Conservation (phyloP, 2,888 invertebrate genomes). For the Melieria crassipennis region DNA sequence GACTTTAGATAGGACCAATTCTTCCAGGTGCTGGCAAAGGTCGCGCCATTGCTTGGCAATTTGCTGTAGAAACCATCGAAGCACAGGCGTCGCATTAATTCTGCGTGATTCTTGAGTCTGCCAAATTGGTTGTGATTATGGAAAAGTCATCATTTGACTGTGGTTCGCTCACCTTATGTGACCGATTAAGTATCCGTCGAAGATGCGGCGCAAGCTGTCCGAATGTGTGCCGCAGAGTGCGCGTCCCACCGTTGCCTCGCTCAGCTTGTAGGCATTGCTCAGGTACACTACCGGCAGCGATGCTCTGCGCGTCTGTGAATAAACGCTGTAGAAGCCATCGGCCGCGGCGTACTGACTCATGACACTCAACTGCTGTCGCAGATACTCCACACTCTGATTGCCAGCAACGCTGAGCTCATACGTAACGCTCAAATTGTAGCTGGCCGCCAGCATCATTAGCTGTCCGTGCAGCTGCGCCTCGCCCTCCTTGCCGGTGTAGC, state of each 20-base stretch:
- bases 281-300: conserved; percentile 72
- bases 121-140: too few species aligned
- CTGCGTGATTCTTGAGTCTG: conserved; percentile 66
- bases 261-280: conserved; percentile 72
- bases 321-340: conserved; percentile 61
- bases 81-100: conserved; percentile 68
- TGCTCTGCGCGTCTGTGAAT: conserved; percentile 55
- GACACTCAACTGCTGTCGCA: conserved; percentile 66
- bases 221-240: conserved; percentile 51
- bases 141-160: neutral
- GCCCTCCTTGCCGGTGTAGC: conserved; percentile 62
- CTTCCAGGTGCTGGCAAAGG: conserved; percentile 73
- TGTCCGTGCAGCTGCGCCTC: conserved; percentile 61
- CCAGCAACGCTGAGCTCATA: conserved; percentile 72
- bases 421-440: conserved; percentile 68
- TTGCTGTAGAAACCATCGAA: conserved; percentile 75
- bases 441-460: conserved; percentile 66
- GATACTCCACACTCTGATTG: conserved; percentile 67
- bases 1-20: conserved; percentile 69
- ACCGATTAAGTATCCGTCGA: conserved; percentile 72
- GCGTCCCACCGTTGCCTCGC: conserved; percentile 56
- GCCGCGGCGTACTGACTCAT: conserved; percentile 47
- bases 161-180: conserved; percentile 58
- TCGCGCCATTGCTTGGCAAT: conserved; percentile 73
- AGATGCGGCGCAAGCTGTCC: conserved; percentile 66